These are phyloP conservation scores for Drosophila maculinotata DNA, from an alignment of 2,888 invertebrate species.

Conservation along the genomic window DNA sequence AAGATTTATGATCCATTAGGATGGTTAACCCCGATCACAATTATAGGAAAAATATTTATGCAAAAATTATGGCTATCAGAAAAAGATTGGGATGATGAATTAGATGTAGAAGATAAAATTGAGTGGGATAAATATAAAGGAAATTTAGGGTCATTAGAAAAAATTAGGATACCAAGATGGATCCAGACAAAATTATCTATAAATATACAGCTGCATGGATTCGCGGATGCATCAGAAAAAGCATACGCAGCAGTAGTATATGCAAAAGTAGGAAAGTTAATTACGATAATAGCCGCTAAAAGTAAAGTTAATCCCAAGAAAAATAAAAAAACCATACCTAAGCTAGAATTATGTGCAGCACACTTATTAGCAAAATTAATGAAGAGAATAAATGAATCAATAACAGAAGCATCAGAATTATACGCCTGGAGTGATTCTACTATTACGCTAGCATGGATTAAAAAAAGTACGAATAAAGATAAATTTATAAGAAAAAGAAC, in stretches of 20 bases:
- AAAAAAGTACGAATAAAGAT: neutral
- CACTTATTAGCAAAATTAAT: neutral
- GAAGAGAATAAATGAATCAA: no score
- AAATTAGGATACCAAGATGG: no score
- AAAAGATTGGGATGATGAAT: no score
- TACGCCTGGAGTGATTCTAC: conserved; percentile 1
- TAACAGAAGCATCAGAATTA: neutral
- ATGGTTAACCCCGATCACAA: neutral
- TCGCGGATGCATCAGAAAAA: conserved; percentile 1
- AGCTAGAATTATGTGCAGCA: neutral
- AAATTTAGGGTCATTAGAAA: no score
- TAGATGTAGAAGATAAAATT: no score
- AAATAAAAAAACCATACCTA: neutral
- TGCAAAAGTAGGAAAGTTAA: neutral
- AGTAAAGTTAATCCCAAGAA: neutral
- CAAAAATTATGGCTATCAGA: neutral
- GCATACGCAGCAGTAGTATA: conserved; percentile 1
- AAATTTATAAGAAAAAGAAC: neutral
- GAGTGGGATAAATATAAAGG: no score
- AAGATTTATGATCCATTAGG: neutral
- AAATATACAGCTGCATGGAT: neutral
- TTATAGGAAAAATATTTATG: neutral
- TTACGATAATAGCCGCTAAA: no score
- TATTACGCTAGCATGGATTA: neutral
- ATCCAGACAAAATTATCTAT: no score